Percentiles rank a stretch among this genome's conserved stretches.
Evolutionary conservation across 2,797 vertebrate species (phyloP).

Genomic region (Alcedo quadribrachys): DNA sequence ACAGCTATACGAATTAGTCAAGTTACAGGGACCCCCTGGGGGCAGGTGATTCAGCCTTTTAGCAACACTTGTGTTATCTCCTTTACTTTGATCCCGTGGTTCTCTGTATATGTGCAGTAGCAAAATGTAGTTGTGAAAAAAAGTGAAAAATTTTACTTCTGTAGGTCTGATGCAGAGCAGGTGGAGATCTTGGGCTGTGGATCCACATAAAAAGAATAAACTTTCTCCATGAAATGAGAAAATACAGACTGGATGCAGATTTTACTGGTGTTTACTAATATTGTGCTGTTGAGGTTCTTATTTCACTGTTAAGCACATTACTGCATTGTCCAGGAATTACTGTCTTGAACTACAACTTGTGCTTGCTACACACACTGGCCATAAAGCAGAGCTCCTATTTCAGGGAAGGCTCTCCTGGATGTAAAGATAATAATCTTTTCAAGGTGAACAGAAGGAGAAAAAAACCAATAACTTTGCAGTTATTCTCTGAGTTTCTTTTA

Average conservation of each 20-base stretch:
- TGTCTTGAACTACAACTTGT: background rate
- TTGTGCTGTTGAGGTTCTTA: background rate
- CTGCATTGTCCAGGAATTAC: background rate
- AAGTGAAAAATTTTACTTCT: background rate
- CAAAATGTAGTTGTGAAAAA: background rate
- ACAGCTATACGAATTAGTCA: background rate
- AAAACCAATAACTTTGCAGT: background rate
- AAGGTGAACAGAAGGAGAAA: background rate
- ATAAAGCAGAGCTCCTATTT: background rate
- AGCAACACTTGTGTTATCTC: background rate
- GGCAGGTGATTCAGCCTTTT: background rate
- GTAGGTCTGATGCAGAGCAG: background rate
- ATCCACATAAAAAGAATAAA: background rate
- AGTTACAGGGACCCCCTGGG: background rate
- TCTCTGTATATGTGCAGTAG: background rate
- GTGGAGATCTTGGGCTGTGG: background rate
- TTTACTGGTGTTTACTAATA: background rate
- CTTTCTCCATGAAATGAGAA: background rate
- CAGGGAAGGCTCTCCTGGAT: background rate
- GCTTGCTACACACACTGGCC: background rate
- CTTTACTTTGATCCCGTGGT: background rate
- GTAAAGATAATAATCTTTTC: background rate
- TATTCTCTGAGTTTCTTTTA: constrained; percentile 11
- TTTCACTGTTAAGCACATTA: background rate
- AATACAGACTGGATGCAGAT: background rate